Base-by-base conservation (phyloP, 1,140 invertebrate species). In the Brachionus koreanus region DNA sequence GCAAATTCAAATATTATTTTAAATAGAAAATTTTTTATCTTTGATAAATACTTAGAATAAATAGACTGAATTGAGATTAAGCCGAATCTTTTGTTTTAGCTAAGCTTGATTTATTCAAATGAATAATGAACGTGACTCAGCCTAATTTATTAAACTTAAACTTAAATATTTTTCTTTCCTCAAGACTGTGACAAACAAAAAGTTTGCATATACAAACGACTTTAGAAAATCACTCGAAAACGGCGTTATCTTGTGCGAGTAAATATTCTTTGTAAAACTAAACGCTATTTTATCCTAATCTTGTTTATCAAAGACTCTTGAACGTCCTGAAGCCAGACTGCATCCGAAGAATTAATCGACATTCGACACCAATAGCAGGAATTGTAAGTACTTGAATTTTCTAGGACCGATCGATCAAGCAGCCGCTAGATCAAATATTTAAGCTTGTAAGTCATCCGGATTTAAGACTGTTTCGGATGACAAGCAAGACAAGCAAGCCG, bases 201-300 rank as follows among this genome's bases (percentile, higher is more conserved):
- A 85, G 76, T 87, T 88, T 82, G 49, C 83, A 25, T 85, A 87
- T 83, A 85, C 86, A 7, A 86, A 88, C 83, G 87, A 88, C 84
- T 85, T 85, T 13, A 83, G 86, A 49, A 86, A 85, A 63, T 88
- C 87, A 7, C 83, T 88, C 10, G 85, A 87, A 69, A 86, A 87
- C 85, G 87, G 87, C 16, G 84, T 87, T 7, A 84, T 88, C 10
- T 82, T 88, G 12, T 88, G 87, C 86, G 86, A 87, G 87, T 88
- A 85, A 86, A 86, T 85, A 42, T 76, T 46, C n/a, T 43, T 81
- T 42, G 46, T 39, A 13, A 49, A 49, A 39, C 16, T 46, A 65
- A 29, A 29, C 29, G 29, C 3, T 29, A 29, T 29, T 29, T 29
- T 29, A 12, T 72, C 19, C n/a, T n/a, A 37, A 10, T 33, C 12